phyloP scores from a whole-genome alignment of 2,888 invertebrate genomes.

The Azorinus chamasolen region DNA sequence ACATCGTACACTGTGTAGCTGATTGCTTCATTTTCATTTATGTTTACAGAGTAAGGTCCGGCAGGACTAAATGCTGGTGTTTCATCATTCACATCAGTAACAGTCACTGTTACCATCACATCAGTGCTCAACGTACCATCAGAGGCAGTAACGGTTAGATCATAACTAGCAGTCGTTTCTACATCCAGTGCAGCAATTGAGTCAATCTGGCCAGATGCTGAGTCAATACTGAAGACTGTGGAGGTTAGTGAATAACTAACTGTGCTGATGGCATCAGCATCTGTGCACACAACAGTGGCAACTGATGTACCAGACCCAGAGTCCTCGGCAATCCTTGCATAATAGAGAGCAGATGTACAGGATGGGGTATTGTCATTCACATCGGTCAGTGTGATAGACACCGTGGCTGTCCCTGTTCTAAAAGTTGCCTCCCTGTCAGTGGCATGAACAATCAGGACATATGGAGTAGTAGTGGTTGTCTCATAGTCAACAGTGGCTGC shows the following conservation, averaged over 20 bases:
- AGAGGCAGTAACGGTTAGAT: conserved; percentile 64
- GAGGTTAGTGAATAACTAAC: conserved; percentile 61
- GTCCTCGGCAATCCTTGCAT: conserved; percentile 66
- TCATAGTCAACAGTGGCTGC: conserved; percentile 74
- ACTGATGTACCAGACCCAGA: conserved; percentile 57
- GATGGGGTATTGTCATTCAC: conserved; percentile 74
- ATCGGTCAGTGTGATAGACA: conserved; percentile 70
- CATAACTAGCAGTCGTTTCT: conserved; percentile 64
- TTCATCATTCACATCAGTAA: conserved; percentile 76
- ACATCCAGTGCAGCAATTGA: conserved; percentile 68
- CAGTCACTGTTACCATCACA: conserved; percentile 88
- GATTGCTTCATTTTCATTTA: conserved; percentile 60
- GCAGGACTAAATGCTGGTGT: conserved; percentile 70
- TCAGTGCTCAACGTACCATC: conserved; percentile 94
- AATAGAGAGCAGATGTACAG: conserved; percentile 54
- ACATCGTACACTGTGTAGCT: conserved; percentile 66
- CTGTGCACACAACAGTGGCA: conserved; percentile 63
- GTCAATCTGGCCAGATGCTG: conserved; percentile 61
- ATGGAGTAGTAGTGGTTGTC: conserved; percentile 52
- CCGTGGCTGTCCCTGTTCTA: conserved; percentile 60
- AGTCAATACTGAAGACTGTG: conserved; percentile 56
- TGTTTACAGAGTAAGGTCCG: conserved; percentile 47
- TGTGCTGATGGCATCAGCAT: conserved; percentile 67
- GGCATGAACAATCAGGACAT: conserved; percentile 70
- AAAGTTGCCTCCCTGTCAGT: conserved; percentile 67